Evolutionary conservation across 2,888 invertebrate species (phyloP).

Genomic region (Acronicta leporina): DNA sequence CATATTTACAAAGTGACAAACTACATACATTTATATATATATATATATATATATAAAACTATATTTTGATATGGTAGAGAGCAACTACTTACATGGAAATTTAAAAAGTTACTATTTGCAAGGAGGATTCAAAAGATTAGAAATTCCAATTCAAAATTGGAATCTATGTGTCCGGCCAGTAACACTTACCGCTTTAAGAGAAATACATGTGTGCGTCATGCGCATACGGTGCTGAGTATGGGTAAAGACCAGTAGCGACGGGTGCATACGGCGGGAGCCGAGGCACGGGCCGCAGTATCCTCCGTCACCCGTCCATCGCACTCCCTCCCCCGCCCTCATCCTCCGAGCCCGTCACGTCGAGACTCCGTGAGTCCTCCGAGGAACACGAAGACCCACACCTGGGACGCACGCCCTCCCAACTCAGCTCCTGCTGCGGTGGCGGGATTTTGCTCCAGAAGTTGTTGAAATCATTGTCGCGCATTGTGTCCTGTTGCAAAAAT

Average conservation of each 20-base stretch:
- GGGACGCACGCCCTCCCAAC: conserved; percentile 76
- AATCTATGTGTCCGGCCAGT: conserved; percentile 2
- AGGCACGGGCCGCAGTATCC: conserved; percentile 87
- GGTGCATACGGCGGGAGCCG: conserved; percentile 79
- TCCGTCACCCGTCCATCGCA: conserved; percentile 82
- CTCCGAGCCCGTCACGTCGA: conserved; percentile 87
- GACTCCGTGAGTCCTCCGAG: conserved; percentile 84
- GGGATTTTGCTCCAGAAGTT: conserved; percentile 86
- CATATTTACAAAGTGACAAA: conserved; percentile 37
- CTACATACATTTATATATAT: conserved; percentile 14
- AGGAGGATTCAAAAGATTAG: not conserved
- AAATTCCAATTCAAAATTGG: not conserved
- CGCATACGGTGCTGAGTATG: conserved; percentile 71
- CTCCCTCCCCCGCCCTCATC: conserved; percentile 82
- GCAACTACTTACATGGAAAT: conserved; percentile 9
- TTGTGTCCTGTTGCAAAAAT: conserved; percentile 68
- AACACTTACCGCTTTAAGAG: conserved; percentile 63
- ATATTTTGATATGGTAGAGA: conserved; percentile 33
- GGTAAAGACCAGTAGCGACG: conserved; percentile 68
- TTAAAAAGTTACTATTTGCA: not conserved
- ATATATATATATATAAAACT: conserved; percentile 4
- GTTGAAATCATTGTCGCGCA: conserved; percentile 82
- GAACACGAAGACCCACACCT: conserved; percentile 81
- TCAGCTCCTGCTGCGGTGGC: conserved; percentile 72
- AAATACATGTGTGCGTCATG: conserved; percentile 79